A percentile compares a stretch with the other conserved stretches of the same genome.
phyloP scores from a whole-genome alignment of 2,113 vertebrate species.

The Bufo bufo region DNA sequence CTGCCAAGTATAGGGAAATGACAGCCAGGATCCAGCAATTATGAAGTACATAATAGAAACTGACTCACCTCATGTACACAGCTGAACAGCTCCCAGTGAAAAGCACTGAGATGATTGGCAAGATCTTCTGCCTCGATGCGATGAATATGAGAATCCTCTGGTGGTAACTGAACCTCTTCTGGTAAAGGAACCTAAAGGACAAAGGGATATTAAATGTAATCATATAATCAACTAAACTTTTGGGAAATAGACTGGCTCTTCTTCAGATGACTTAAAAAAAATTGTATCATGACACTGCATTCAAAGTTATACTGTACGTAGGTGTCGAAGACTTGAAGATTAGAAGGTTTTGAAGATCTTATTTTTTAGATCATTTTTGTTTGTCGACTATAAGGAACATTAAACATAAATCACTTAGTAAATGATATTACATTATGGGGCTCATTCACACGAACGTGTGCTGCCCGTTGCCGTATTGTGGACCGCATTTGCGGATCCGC shows the following conservation, averaged over 20 bases:
- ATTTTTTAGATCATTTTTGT: background rate
- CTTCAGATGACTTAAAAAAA: background rate
- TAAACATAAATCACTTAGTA: background rate
- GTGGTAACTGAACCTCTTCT: constrained; percentile 91
- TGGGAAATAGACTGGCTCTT: background rate
- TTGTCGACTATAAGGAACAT: background rate
- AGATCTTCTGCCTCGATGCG: constrained; percentile 92
- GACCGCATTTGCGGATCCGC: no score
- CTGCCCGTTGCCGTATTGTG: no score
- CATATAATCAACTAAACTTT: background rate
- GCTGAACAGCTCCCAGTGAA: constrained; percentile 96
- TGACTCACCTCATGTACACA: constrained; percentile 89
- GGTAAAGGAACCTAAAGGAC: constrained; percentile 85
- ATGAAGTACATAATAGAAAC: background rate
- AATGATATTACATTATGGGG: background rate
- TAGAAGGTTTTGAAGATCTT: background rate
- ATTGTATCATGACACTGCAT: no score
- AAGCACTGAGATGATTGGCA: constrained; percentile 90
- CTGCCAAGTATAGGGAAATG: background rate
- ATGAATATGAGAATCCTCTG: constrained; percentile 92
- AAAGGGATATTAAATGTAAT: background rate
- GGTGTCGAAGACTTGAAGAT: background rate
- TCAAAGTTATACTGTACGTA: background rate
- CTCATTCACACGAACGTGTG: no score
- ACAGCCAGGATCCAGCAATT: background rate